A percentile compares a stretch with the other conserved stretches of the same genome.
phyloP scores from a whole-genome alignment of 1,140 invertebrate genomes.

The Pseudomyrmex gracilis region DNA sequence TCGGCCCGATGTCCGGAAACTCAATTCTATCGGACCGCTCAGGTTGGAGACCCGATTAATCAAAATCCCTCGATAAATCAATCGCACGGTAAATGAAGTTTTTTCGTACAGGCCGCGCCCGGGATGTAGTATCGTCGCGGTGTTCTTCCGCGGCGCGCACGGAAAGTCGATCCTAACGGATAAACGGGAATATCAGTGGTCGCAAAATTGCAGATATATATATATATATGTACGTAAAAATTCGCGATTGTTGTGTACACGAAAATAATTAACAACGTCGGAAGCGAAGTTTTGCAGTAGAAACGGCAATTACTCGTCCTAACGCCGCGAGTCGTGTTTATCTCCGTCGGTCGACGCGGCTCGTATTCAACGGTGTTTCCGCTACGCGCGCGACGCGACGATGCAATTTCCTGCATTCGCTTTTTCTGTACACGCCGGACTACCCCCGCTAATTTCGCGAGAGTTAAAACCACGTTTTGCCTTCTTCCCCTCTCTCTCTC shows the following conservation, averaged over 20 bases:
- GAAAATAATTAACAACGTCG: constrained; percentile 71
- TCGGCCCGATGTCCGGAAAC: constrained; percentile 54
- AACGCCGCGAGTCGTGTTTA: constrained; percentile 48
- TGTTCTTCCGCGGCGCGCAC: background rate
- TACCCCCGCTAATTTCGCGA: constrained; percentile 36
- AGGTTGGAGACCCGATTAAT: constrained; percentile 53
- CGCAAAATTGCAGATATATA: constrained; percentile 67
- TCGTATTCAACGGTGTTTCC: constrained; percentile 28
- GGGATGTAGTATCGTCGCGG: background rate
- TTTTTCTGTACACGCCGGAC: constrained; percentile 34
- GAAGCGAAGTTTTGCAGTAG: constrained; percentile 72
- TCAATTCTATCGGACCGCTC: constrained; percentile 62
- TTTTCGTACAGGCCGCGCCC: constrained; percentile 27
- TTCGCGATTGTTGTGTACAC: constrained; percentile 72
- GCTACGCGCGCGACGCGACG: constrained; percentile 19
- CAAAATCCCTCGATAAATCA: constrained; percentile 62
- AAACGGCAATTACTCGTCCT: constrained; percentile 64
- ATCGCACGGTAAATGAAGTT: constrained; percentile 63
- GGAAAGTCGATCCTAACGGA: too few species aligned
- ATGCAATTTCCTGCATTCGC: constrained; percentile 46
- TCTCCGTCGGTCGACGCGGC: constrained; percentile 10
- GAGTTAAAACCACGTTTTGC: constrained; percentile 42
- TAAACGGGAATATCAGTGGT: constrained; percentile 43
- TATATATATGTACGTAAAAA: constrained; percentile 58
- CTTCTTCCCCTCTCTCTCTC: too few species aligned